Conservation (phyloP, 2,888 invertebrate genomes). For the Minunthozetes semirufus region DNA sequence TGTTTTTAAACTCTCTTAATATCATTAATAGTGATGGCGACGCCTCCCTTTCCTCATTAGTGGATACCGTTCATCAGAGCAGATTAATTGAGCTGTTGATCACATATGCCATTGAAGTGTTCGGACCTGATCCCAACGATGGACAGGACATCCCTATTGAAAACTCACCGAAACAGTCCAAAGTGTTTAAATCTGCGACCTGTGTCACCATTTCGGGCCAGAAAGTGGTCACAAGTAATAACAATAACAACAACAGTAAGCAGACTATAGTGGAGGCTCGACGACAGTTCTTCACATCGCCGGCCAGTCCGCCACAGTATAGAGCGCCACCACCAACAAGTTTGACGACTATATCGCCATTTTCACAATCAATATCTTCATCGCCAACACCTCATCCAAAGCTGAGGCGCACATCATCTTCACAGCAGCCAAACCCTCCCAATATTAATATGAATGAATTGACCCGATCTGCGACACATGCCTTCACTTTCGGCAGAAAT, state of each 20-base stretch:
- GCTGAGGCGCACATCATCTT: conserved; percentile 5
- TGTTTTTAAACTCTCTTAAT: conserved; percentile 39
- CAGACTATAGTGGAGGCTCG: conserved; percentile 35
- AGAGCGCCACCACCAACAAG: not conserved
- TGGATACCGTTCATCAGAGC: conserved; percentile 56
- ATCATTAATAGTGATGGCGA: conserved; percentile 48
- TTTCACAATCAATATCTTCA: conserved; percentile 23
- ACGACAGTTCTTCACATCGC: conserved; percentile 38
- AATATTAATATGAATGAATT: not conserved
- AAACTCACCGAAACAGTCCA: conserved; percentile 7
- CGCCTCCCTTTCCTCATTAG: conserved; percentile 52
- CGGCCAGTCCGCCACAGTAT: conserved; percentile 8
- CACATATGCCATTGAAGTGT: conserved; percentile 48
- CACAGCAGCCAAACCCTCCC: not conserved
- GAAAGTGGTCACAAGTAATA: conserved; percentile 16
- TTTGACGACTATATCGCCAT: conserved; percentile 12
- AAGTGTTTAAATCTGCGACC: conserved; percentile 31
- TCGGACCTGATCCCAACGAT: conserved; percentile 35
- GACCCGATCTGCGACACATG: conserved; percentile 5
- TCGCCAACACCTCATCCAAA: conserved; percentile 19
- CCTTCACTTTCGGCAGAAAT: not conserved
- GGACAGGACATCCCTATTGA: not conserved
- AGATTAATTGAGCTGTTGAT: conserved; percentile 55
- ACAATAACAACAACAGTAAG: conserved; percentile 2
- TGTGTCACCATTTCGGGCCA: conserved; percentile 28